Evolutionary conservation across 2,113 vertebrate genomes (phyloP), one percentile per base, ranked within the genome.

Genomic region (Smithornis capensis): DNA sequence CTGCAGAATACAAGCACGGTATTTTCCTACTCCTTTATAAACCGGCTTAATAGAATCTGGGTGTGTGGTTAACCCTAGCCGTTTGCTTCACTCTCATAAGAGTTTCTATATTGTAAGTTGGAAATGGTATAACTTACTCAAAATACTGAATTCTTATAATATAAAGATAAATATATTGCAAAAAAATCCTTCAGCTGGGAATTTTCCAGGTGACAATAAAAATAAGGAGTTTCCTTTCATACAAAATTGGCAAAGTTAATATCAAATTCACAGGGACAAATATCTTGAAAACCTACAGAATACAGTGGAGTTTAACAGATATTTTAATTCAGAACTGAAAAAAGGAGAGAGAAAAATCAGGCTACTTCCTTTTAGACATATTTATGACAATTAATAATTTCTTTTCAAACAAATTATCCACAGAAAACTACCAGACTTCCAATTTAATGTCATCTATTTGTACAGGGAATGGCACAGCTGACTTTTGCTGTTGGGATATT

Each of bases 61-160:
- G 62, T 65, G 79, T n/a, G 7, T 92, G 40, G 81, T 86, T 95
- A 95, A 96, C 78, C 67, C 89, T 65, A 86, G 42, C n/a, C 88
- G 94, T 53, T 92, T 97, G 82, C 76, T 95, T 69, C 84, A 90
- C 56, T 96, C 89, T 88, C 92, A 45, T 53, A 56, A 79, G 67
- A 96, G 79, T 94, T 94, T 95, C 92, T 95, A n/a, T 38, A 96
- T 91, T 91, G 2, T 42, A 76, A 86, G 70, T 78, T 38, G 93
- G 63, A 93, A 82, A 75, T 2, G 4, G 62, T 86, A 80, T 86
- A 79, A 96, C 55, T 96, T 94, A 95, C 74, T 91, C 96, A 95
- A 97, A 91, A 95, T 56, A 90, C 52, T 91, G 65, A 94, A 95
- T 93, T 97, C 15, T 42, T 93, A 82, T 79, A 60, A 92, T 4